Percentiles rank a stretch among this genome's conserved stretches.
Conservation (phyloP, 2,113 vertebrate genomes). For the Pluvialis apricaria region DNA sequence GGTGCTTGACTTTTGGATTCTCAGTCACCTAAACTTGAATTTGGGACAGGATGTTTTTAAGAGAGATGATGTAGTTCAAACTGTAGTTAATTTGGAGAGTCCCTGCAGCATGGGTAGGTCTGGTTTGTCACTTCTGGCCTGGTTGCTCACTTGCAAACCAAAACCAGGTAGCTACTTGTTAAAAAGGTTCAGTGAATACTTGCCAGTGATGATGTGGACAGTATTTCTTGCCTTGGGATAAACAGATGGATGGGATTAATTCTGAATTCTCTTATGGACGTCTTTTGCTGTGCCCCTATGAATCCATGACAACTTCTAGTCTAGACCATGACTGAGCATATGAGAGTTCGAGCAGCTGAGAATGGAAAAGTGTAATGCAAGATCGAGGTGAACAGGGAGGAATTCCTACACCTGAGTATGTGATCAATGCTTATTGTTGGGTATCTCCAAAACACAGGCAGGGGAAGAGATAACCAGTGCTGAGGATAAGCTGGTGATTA, state of each 20-base stretch:
- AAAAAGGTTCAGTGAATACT: not conserved
- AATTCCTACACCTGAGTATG: not conserved
- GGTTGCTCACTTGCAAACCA: not conserved
- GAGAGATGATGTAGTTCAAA: not conserved
- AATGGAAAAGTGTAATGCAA: not conserved
- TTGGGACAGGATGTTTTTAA: not conserved
- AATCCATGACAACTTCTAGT: not conserved
- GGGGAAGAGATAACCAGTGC: not conserved
- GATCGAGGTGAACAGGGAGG: not conserved
- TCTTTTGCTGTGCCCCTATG: not conserved
- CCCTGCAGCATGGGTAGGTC: not conserved
- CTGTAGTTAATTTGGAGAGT: not conserved
- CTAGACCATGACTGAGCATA: not conserved
- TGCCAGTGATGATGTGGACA: not conserved
- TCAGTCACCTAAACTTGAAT: not conserved
- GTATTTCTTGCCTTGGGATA: not conserved
- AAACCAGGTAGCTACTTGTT: not conserved
- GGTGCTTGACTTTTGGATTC: not conserved
- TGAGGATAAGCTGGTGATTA: not conserved
- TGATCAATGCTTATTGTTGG: not conserved
- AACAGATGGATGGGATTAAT: not conserved
- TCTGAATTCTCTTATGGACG: not conserved
- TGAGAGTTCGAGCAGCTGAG: not conserved
- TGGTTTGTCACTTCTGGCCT: not conserved
- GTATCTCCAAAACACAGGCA: not conserved